Base-by-base conservation (phyloP, 2,888 invertebrate genomes). In the Ormia ochracea region DNA sequence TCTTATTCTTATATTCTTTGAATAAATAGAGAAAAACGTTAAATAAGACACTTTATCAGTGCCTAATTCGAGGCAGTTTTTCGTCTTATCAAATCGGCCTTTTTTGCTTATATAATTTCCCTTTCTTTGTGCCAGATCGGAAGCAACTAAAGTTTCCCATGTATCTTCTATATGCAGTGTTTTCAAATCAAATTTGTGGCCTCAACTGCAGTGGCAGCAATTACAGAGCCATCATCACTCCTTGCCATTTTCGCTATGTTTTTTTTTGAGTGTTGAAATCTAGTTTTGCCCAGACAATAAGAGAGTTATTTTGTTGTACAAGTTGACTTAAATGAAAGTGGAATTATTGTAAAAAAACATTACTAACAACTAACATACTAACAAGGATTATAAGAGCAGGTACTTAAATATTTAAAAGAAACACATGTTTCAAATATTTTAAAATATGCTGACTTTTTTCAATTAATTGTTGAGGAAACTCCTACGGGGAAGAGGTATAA, bases 321-420 rank as follows among this genome's bases (percentile, higher is more conserved):
- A 76, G 66, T 73, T 63, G 76, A 80, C 76, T 73, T 69, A 50
- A 54, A 48, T 58, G 63, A 76, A 68, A 76, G 58, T 80, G 58
- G 43, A 80, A 80, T 80, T 76, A 56, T 50, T 66, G 41, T 48
- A 9, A 68, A 56, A 72, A 48, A 36, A 5, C 45, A n/a, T n/a
- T n/a, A n/a, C 31, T 36, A 21, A 23, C 14, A 52, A 59, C 43
- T 72, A 66, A 70, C 45, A 21, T 26, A 50, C 21, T 19, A 66
- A 36, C 70, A 68, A 14, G 63, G 45, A 76, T 61, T 63, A 56
- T 23, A 61, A 50, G n/a, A n/a, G 56, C 80, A 80, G 80, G 72
- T 76, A 73, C 48, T 56, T 56, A 23, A 58, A 28, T 45, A 52
- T 38, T 36, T 50, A 28, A 56, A 50, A 19, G 38, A 54, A n/a